phyloP scores from a whole-genome alignment of 2,888 invertebrate genomes.

The Macrophya alboannulata region DNA sequence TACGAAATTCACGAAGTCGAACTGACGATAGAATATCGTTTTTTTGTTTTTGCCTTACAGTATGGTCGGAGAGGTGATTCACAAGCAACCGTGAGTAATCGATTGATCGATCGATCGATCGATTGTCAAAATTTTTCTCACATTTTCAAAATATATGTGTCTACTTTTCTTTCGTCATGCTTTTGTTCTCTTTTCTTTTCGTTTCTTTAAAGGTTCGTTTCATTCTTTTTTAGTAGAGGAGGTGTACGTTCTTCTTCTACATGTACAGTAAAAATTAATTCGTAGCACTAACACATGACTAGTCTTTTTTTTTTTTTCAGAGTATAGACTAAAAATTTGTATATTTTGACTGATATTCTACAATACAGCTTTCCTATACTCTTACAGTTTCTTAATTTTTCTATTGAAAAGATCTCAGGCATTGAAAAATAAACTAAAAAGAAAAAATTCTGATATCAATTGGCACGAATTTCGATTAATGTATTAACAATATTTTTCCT shows the following conservation, averaged over 20 bases:
- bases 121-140: constrained; percentile 9
- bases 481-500: no score
- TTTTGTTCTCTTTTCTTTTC: not conserved
- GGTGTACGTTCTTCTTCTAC: not conserved
- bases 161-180: not conserved
- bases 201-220: not conserved
- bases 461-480: no score
- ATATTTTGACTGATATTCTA: no score
- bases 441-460: no score
- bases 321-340: no score
- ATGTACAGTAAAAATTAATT: not conserved
- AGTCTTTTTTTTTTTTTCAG: no score
- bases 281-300: not conserved
- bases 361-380: no score
- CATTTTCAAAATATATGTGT: not conserved
- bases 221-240: not conserved
- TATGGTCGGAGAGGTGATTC: constrained; percentile 88
- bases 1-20: not conserved
- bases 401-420: no score
- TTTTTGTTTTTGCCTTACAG: constrained; percentile 78
- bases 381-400: no score
- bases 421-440: no score
- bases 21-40: not conserved
- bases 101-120: constrained; percentile 3
- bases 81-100: constrained; percentile 87